phyloP scores from a whole-genome alignment of 2,113 vertebrate genomes.

The Gulo gulo region DNA sequence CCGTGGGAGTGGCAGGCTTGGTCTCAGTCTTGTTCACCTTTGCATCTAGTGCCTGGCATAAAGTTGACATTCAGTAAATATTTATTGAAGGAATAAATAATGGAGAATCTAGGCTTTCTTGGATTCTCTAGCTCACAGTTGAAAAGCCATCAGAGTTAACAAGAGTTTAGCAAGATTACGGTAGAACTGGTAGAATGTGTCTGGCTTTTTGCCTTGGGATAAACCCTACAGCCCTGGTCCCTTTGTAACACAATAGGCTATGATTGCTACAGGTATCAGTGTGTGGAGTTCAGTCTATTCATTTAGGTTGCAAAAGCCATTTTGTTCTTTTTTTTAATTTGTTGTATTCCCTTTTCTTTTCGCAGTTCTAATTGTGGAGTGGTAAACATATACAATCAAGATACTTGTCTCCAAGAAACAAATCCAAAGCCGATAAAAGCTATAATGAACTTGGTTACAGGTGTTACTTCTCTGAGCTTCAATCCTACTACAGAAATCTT shows the following conservation, averaged over 20 bases:
- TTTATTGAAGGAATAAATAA: not conserved
- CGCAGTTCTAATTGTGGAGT: conserved; percentile 91
- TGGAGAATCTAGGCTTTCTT: not conserved
- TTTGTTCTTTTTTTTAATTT: conserved; percentile 37
- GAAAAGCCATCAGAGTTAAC: not conserved
- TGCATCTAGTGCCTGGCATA: not conserved
- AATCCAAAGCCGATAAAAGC: conserved; percentile 91
- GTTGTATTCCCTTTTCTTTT: conserved; percentile 34
- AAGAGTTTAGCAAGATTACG: not conserved
- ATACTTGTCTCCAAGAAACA: conserved; percentile 87
- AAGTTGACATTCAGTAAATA: not conserved
- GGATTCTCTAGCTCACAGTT: not conserved
- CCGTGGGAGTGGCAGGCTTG: not conserved
- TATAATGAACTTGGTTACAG: conserved; percentile 93
- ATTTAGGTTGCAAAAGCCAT: not conserved
- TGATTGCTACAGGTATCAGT: not conserved
- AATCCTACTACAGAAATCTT: conserved; percentile 93
- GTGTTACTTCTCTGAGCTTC: conserved; percentile 89
- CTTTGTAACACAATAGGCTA: not conserved
- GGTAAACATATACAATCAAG: conserved; percentile 93
- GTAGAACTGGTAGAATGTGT: not conserved
- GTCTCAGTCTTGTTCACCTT: not conserved
- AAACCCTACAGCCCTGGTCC: not conserved
- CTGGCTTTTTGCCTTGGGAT: not conserved
- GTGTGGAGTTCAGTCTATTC: not conserved